Conservation (phyloP, 1,140 invertebrate genomes). For the Mactra quadrangularis region DNA sequence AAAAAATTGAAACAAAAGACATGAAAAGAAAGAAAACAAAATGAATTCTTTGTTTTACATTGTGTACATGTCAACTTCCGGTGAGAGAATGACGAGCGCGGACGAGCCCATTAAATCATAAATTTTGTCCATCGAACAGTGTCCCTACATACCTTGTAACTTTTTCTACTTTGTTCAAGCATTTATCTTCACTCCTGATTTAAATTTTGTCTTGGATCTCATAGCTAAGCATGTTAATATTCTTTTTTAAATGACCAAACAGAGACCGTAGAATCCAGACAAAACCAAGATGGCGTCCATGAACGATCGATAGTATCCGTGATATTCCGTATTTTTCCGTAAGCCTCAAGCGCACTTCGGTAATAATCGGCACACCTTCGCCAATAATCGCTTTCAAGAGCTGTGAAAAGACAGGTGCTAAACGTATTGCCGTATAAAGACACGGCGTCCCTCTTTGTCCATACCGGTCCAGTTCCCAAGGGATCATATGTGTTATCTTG, state of each 20-base stretch:
- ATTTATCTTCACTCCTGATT: neutral
- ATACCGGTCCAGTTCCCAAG: too few species aligned
- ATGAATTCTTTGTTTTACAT: conserved; percentile 55
- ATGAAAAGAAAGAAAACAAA: too few species aligned
- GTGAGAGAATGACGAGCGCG: conserved; percentile 21
- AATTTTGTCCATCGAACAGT: neutral
- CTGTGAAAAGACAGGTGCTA: too few species aligned
- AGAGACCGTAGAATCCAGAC: conserved; percentile 13
- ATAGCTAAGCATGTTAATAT: neutral
- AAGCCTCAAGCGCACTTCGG: neutral
- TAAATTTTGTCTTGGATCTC: conserved; percentile 19
- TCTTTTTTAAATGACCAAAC: neutral
- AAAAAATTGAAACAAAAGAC: too few species aligned
- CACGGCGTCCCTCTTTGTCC: too few species aligned
- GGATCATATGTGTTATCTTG: too few species aligned
- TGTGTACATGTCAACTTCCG: conserved; percentile 62
- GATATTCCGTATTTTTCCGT: conserved; percentile 11
- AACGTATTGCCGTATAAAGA: too few species aligned
- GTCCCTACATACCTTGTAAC: neutral
- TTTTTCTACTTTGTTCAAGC: neutral
- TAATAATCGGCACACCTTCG: neutral
- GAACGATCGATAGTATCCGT: conserved; percentile 50
- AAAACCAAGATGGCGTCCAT: conserved; percentile 59
- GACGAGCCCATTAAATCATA: conserved; percentile 4
- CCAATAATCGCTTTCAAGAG: neutral